Evolutionary conservation across 2,888 invertebrate species (phyloP).

Genomic region (Philopedon plagiatum): DNA sequence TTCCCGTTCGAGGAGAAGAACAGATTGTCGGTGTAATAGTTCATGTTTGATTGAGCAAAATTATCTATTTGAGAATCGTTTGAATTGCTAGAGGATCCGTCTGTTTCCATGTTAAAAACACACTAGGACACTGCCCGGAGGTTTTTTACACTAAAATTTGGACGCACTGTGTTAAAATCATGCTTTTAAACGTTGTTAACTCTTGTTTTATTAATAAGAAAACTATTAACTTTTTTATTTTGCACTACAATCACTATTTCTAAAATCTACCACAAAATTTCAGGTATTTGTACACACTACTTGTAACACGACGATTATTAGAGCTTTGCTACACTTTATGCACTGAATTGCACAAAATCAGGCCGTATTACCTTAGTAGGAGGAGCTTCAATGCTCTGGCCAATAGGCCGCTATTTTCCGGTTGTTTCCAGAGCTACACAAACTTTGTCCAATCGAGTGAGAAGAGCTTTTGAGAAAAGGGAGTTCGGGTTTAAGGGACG

Average conservation of each 20-base stretch:
- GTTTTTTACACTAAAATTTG: conserved; percentile 5
- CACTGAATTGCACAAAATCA: conserved; percentile 54
- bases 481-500: neutral
- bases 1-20: conserved; percentile 61
- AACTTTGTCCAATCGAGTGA: conserved; percentile 19
- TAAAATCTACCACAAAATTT: neutral
- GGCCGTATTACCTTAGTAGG: conserved; percentile 51
- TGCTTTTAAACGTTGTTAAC: too few species aligned
- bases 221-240: too few species aligned
- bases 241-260: neutral
- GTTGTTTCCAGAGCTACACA: conserved; percentile 24
- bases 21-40: conserved; percentile 63
- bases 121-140: neutral
- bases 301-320: neutral
- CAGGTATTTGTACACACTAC: neutral
- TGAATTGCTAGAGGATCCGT: conserved; percentile 63
- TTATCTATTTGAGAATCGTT: conserved; percentile 64
- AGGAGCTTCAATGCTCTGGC: conserved; percentile 49
- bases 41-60: conserved; percentile 58
- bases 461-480: conserved; percentile 18
- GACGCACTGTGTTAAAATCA: neutral
- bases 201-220: too few species aligned
- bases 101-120: conserved; percentile 54
- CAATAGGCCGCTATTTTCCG: conserved; percentile 47
- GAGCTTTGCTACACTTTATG: conserved; percentile 16